phyloP scores from a whole-genome alignment of 2,113 vertebrate species.

The Alaudala cheleensis region DNA sequence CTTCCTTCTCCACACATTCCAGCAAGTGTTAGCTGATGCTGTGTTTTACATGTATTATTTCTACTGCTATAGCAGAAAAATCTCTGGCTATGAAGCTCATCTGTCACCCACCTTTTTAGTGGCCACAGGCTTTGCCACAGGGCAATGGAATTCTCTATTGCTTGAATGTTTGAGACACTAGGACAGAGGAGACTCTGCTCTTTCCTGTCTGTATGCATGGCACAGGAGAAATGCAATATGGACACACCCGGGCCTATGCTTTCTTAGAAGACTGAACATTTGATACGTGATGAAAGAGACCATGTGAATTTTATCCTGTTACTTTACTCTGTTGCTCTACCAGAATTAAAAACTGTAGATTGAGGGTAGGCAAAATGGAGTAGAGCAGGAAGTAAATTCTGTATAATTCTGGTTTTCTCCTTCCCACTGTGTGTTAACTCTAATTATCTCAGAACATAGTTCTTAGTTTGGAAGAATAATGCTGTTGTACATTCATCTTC shows the following conservation, averaged over 20 bases:
- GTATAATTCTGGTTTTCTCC: background rate
- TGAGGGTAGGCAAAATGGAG: background rate
- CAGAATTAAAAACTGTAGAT: background rate
- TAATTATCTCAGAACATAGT: background rate
- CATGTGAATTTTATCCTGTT: background rate
- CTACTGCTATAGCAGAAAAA: background rate
- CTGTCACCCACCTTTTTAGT: background rate
- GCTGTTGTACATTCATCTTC: background rate
- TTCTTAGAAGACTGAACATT: background rate
- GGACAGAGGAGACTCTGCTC: background rate
- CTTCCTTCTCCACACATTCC: background rate
- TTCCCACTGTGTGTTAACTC: background rate
- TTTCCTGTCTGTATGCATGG: background rate
- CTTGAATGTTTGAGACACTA: background rate
- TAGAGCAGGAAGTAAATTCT: background rate
- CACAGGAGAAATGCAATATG: background rate
- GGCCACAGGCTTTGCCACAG: background rate
- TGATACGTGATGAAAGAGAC: background rate
- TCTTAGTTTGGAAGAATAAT: background rate
- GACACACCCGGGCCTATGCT: background rate
- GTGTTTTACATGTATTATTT: background rate
- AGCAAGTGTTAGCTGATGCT: background rate
- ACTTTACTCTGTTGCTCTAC: background rate
- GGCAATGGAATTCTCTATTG: background rate
- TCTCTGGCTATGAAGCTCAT: background rate